Evolutionary conservation across 2,888 invertebrate genomes (phyloP).

Genomic region (Neoascia interrupta): DNA sequence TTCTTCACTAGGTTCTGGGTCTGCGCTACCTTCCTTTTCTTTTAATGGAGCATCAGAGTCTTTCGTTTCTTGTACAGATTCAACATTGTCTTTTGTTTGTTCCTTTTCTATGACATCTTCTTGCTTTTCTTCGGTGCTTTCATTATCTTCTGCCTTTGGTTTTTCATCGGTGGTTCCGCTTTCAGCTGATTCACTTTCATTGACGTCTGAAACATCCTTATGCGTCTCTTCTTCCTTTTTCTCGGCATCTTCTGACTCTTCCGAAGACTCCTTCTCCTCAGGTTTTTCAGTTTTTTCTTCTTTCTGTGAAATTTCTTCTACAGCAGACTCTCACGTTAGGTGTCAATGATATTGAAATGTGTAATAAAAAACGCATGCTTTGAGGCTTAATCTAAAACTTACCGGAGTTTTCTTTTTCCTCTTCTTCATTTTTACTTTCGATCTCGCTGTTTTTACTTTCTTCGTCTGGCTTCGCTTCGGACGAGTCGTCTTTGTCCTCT

Average conservation of each 20-base stretch:
- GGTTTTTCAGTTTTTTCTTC: slow-evolving; percentile 19
- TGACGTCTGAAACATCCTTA: slow-evolving; percentile 21
- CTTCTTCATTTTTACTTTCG: slow-evolving; percentile 32
- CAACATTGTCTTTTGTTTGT: slow-evolving; percentile 31
- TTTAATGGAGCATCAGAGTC: slow-evolving; percentile 24
- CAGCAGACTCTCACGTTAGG: slow-evolving; percentile 7
- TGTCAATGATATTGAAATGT: slow-evolving; percentile 13
- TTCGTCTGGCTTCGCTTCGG: neutral
- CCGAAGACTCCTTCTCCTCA: slow-evolving; percentile 28
- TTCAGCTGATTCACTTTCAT: slow-evolving; percentile 32
- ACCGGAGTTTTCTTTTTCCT: slow-evolving; percentile 43
- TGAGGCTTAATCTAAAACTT: slow-evolving; percentile 44
- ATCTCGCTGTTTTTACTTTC: neutral
- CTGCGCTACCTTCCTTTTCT: slow-evolving; percentile 26
- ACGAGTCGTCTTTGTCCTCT: neutral
- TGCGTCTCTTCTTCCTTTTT: slow-evolving; percentile 29
- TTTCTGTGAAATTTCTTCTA: slow-evolving; percentile 14
- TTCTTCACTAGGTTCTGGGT: no score
- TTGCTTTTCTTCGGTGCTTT: slow-evolving; percentile 28
- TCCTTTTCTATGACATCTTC: slow-evolving; percentile 48
- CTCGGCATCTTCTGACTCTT: slow-evolving; percentile 33
- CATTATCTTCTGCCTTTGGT: slow-evolving; percentile 21
- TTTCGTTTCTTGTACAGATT: slow-evolving; percentile 41
- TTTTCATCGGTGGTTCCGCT: slow-evolving; percentile 29
- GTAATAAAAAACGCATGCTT: slow-evolving; percentile 24